These are phyloP conservation scores for Otocyon megalotis DNA, from an alignment of 2,113 vertebrate species.

Conservation along the genomic window DNA sequence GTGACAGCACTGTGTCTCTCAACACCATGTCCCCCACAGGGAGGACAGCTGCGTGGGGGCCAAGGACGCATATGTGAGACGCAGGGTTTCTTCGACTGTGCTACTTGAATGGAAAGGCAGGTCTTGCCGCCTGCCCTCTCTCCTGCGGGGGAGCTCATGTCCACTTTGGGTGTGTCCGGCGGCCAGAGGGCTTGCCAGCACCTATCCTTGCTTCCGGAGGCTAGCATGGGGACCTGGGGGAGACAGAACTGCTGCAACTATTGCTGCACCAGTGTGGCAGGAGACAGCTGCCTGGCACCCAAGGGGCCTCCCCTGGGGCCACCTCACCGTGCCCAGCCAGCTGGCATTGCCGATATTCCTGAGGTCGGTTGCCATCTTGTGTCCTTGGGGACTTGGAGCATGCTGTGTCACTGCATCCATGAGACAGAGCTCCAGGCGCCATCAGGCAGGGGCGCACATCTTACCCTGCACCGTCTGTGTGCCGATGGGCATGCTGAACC, in stretches of 20 bases:
- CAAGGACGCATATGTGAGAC: neutral
- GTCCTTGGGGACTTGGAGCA: neutral
- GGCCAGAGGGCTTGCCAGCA: neutral
- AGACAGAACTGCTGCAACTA: neutral
- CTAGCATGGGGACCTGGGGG: neutral
- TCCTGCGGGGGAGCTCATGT: neutral
- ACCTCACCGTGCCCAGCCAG: no score
- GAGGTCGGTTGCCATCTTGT: no score
- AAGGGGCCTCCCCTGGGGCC: no score
- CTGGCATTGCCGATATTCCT: neutral
- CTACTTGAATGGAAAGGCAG: neutral
- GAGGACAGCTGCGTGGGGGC: neutral
- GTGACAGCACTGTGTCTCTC: fast-evolving
- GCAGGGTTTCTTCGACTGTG: neutral
- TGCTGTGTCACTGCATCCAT: fast-evolving
- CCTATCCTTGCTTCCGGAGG: neutral
- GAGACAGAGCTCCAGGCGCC: neutral
- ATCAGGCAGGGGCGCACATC: fast-evolving
- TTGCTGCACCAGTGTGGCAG: fast-evolving
- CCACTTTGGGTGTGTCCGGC: fast-evolving
- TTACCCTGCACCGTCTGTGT: no score
- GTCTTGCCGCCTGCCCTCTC: neutral
- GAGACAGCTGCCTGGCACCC: no score
- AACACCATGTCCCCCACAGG: neutral
- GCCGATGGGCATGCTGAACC: neutral